phyloP scores from a whole-genome alignment of 2,888 invertebrate genomes.

The Lasioglossum villosulum region DNA sequence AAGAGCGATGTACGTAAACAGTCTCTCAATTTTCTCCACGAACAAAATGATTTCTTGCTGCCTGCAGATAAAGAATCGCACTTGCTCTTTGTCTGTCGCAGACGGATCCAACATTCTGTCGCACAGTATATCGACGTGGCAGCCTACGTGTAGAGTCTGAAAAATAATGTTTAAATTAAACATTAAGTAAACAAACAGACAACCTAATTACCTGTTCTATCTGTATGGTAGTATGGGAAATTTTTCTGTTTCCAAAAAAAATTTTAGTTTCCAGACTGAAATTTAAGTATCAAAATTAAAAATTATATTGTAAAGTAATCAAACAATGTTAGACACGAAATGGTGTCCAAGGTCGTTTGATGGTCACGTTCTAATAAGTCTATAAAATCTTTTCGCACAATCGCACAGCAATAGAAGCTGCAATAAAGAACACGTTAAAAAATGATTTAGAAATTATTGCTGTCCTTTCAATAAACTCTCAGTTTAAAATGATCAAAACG shows the following conservation, averaged over 20 bases:
- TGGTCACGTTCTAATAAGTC: neutral
- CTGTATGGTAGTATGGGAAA: neutral
- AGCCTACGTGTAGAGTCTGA: conserved; percentile 57
- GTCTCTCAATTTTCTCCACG: conserved; percentile 42
- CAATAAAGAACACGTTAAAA: neutral
- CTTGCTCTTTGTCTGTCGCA: neutral
- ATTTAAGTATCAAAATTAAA: neutral
- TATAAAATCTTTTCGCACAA: too few species aligned
- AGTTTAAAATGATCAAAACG: neutral
- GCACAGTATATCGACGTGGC: conserved; percentile 60
- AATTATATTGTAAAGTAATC: neutral
- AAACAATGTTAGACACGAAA: neutral
- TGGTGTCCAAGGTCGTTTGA: neutral
- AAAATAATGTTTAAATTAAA: neutral
- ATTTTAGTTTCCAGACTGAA: too few species aligned
- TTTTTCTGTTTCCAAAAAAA: neutral
- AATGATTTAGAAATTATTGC: too few species aligned
- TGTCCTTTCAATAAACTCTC: neutral
- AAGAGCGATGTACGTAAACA: conserved; percentile 55
- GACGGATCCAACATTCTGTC: conserved; percentile 13
- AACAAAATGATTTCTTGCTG: conserved; percentile 57
- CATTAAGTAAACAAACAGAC: neutral
- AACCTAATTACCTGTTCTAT: neutral
- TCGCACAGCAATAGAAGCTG: too few species aligned
- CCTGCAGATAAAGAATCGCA: conserved; percentile 38